A percentile compares a stretch with the other conserved stretches of the same genome.
phyloP scores from a whole-genome alignment of 2,113 vertebrate species.

The Cyprinodon tularosa region DNA sequence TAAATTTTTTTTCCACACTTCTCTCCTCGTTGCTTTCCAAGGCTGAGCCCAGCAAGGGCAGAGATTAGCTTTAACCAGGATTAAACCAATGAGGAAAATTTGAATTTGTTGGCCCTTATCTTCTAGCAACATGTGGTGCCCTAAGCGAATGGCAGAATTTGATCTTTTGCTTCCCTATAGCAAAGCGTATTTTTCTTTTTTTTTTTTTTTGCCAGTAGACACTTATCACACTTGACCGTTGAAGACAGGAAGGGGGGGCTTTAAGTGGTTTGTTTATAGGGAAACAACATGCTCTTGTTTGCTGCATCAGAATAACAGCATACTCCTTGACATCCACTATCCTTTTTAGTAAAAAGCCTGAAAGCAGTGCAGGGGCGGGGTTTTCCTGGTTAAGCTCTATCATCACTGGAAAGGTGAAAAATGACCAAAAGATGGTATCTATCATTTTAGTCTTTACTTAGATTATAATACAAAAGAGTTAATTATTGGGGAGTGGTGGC shows the following conservation, averaged over 20 bases:
- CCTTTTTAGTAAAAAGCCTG: background rate
- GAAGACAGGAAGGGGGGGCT: slow-evolving; percentile 61
- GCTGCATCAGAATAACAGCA: slow-evolving; percentile 26
- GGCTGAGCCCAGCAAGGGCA: slow-evolving; percentile 75
- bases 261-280: slow-evolving; percentile 63
- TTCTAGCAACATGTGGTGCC: slow-evolving; percentile 71
- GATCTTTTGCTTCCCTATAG: slow-evolving; percentile 67
- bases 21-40: slow-evolving; percentile 67
- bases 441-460: background rate
- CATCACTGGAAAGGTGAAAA: background rate
- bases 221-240: slow-evolving; percentile 76
- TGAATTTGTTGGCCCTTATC: slow-evolving; percentile 78
- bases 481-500: too few species aligned
- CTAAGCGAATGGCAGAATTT: slow-evolving; percentile 76
- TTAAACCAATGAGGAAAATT: slow-evolving; percentile 77
- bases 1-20: slow-evolving; percentile 64
- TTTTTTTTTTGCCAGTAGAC: slow-evolving; percentile 64
- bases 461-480: background rate
- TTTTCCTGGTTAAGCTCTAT: background rate
- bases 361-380: background rate
- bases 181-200: slow-evolving; percentile 46
- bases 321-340: slow-evolving; percentile 2
- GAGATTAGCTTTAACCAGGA: slow-evolving; percentile 73
- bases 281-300: slow-evolving; percentile 49
- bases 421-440: background rate